A percentile compares a stretch with the other conserved stretches of the same genome.
phyloP scores from a whole-genome alignment of 2,888 invertebrate genomes.

The Cantharis rustica region DNA sequence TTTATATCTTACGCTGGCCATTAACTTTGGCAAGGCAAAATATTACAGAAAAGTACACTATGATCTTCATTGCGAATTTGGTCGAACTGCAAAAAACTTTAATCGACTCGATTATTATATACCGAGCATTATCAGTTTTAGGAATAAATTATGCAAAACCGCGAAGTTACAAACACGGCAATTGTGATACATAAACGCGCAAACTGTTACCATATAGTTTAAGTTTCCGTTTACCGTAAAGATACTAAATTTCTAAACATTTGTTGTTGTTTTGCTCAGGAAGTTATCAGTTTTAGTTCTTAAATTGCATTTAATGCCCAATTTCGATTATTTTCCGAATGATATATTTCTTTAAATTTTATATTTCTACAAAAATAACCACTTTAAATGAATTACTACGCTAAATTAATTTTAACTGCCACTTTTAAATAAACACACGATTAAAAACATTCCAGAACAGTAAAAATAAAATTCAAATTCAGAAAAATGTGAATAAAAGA shows the following conservation, averaged over 20 bases:
- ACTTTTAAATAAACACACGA: no score
- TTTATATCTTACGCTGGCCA: neutral
- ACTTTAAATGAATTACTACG: no score
- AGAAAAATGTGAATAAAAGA: no score
- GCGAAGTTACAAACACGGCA: neutral
- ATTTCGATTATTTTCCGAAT: no score
- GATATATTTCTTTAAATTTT: no score
- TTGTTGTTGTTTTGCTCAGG: neutral
- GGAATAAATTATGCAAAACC: neutral
- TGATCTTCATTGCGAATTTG: neutral
- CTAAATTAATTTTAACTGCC: no score
- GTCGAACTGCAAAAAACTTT: neutral
- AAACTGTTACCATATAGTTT: neutral
- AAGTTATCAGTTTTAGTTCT: neutral
- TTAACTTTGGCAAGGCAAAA: neutral
- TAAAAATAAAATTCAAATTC: no score
- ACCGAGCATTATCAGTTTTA: neutral
- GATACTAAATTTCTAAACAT: neutral
- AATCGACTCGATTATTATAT: neutral
- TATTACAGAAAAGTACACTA: neutral
- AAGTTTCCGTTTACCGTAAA: neutral
- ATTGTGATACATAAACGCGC: neutral
- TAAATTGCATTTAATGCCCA: neutral
- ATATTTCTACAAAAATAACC: no score
- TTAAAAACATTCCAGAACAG: no score